A percentile compares a stretch with the other conserved stretches of the same genome.
These are phyloP conservation scores for Diploscapter pachys DNA, from an alignment of 1,140 invertebrate genomes.

Conservation along the genomic window DNA sequence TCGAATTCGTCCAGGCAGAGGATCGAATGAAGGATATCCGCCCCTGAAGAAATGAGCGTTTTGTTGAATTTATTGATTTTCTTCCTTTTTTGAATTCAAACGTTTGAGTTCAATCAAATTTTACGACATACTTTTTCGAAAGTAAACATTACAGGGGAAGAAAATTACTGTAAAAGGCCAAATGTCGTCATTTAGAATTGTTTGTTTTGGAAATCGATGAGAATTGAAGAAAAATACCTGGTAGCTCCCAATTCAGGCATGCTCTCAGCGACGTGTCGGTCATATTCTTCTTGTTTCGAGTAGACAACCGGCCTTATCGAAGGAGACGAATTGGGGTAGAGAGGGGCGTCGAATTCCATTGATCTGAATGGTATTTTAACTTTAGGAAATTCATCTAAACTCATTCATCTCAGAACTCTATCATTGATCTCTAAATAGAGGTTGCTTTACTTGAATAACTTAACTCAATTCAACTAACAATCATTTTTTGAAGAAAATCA, in stretches of 20 bases:
- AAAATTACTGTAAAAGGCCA: background rate
- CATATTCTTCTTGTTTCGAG: conserved; percentile 45
- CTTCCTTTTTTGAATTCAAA: too few species aligned
- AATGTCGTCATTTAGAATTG: conserved; percentile 3
- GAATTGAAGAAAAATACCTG: conserved; percentile 10
- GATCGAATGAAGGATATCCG: conserved; percentile 22
- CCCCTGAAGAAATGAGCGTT: conserved; percentile 14
- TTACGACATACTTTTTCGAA: too few species aligned
- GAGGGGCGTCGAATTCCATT: conserved; percentile 54
- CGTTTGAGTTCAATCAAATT: too few species aligned
- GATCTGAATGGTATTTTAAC: conserved; percentile 39
- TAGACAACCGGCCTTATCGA: conserved; percentile 42
- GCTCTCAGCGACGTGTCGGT: conserved; percentile 48
- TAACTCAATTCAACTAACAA: too few species aligned
- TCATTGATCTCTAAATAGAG: too few species aligned
- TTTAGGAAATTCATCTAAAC: background rate
- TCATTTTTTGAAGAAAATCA: too few species aligned
- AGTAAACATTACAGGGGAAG: background rate
- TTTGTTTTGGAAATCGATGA: conserved; percentile 1
- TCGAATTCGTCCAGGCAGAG: conserved; percentile 29
- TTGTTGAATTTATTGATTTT: background rate
- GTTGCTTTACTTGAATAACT: too few species aligned
- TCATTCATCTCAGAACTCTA: too few species aligned
- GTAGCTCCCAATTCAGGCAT: conserved; percentile 49
- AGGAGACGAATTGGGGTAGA: conserved; percentile 11